phyloP scores from a whole-genome alignment of 2,797 vertebrate genomes.

The Argentina silus region DNA sequence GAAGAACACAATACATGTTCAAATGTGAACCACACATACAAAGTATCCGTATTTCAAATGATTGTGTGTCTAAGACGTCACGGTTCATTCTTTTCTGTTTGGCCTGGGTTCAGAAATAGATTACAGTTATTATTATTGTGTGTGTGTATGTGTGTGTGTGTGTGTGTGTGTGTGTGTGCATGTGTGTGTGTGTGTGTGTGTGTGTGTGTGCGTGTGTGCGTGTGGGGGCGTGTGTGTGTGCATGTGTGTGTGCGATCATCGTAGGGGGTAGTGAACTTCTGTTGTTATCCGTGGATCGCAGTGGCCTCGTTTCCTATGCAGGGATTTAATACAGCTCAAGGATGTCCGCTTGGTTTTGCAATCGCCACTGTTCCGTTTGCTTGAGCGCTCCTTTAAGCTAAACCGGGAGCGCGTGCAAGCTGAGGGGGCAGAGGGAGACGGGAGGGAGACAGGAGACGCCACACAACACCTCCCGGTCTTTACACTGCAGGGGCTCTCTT shows the following conservation, averaged over 20 bases:
- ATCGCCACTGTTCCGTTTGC: constrained; percentile 33
- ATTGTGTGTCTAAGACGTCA: neutral
- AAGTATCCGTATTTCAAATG: neutral
- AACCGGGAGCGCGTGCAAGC: constrained; percentile 12
- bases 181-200: too few species aligned
- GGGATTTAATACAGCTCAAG: constrained; percentile 35
- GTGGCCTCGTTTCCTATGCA: constrained; percentile 39
- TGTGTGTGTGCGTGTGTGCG: too few species aligned
- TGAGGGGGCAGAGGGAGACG: constrained; percentile 14
- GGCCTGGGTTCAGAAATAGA: neutral
- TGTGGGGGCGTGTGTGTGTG: too few species aligned
- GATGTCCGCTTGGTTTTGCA: constrained; percentile 34
- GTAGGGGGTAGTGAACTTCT: constrained; percentile 2
- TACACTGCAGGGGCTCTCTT: constrained; percentile 44
- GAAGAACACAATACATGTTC: neutral
- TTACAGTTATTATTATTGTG: too few species aligned
- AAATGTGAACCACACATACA: neutral
- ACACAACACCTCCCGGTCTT: constrained; percentile 32
- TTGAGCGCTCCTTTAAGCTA: constrained; percentile 44
- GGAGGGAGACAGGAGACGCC: constrained; percentile 34
- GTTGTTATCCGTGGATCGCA: constrained; percentile 38
- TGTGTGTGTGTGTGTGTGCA: too few species aligned
- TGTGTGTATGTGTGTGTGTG: too few species aligned
- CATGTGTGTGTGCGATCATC: too few species aligned
- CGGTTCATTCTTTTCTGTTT: neutral